Percentiles rank a stretch among this genome's conserved stretches.
Evolutionary conservation across 2,888 invertebrate species (phyloP).

Genomic region (Ennomos fuscantarius): DNA sequence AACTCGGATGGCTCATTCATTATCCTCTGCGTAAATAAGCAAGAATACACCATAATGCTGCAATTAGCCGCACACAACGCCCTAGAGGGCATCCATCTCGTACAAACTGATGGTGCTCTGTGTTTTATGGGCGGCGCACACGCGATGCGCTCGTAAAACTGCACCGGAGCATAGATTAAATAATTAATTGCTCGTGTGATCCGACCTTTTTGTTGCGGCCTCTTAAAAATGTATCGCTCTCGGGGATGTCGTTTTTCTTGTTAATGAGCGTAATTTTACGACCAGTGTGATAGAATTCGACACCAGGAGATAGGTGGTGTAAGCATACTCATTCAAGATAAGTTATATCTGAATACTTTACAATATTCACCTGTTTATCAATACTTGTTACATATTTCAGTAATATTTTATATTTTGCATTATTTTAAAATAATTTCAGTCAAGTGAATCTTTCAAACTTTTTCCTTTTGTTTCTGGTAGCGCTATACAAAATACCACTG

Average conservation of each 20-base stretch:
- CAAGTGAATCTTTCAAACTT: slow-evolving; percentile 51
- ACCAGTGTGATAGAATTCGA: background rate
- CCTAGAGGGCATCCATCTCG: slow-evolving; percentile 41
- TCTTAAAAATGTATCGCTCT: slow-evolving; percentile 34
- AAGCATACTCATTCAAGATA: too few relatives aligned
- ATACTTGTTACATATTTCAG: background rate
- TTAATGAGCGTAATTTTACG: slow-evolving; percentile 25
- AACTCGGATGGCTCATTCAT: slow-evolving; percentile 43
- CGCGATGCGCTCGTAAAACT: slow-evolving; percentile 59
- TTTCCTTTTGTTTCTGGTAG: slow-evolving; percentile 62
- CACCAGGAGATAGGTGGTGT: background rate
- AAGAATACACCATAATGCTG: slow-evolving; percentile 54
- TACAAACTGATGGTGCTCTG: slow-evolving; percentile 44
- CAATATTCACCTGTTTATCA: too few relatives aligned
- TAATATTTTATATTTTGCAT: background rate
- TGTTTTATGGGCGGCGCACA: slow-evolving; percentile 54
- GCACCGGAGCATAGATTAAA: slow-evolving; percentile 50
- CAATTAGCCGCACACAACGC: slow-evolving; percentile 57
- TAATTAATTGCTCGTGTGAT: slow-evolving; percentile 53
- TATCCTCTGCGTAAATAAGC: slow-evolving; percentile 53
- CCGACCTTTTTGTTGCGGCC: slow-evolving; percentile 32
- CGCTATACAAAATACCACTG: slow-evolving; percentile 47
- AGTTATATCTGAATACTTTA: too few relatives aligned
- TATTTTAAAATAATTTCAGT: slow-evolving; percentile 12
- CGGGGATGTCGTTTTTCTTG: slow-evolving; percentile 27